These are phyloP conservation scores for Chrysocyon brachyurus DNA, from an alignment of 2,797 vertebrate genomes.

Conservation along the genomic window DNA sequence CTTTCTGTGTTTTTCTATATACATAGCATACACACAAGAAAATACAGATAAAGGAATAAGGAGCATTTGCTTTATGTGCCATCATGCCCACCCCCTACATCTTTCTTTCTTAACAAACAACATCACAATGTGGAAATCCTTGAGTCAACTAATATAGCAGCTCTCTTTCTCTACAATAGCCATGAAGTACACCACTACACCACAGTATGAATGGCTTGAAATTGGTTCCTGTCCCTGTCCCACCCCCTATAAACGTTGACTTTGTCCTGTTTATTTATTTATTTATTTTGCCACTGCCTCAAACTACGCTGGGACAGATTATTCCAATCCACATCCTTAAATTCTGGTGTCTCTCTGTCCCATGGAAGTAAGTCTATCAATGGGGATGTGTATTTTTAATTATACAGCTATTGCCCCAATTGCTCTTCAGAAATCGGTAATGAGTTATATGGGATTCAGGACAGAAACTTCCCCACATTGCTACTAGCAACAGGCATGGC, in stretches of 20 bases:
- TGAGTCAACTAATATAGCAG: not conserved
- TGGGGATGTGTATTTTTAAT: not conserved
- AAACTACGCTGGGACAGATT: not conserved
- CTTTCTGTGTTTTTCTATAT: not conserved
- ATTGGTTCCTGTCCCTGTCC: not conserved
- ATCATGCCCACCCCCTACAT: not conserved
- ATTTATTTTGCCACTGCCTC: not conserved
- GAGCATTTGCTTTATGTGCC: not conserved
- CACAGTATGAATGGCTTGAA: not conserved
- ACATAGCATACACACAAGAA: not conserved
- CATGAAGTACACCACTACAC: fast-evolving
- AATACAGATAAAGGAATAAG: not conserved
- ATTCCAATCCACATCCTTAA: not conserved
- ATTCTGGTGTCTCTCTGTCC: not conserved
- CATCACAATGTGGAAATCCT: not conserved
- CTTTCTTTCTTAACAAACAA: not conserved
- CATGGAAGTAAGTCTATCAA: not conserved
- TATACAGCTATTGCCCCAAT: not conserved
- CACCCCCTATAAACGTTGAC: no score
- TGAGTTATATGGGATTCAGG: not conserved
- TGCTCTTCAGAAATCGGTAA: not conserved
- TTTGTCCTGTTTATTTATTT: not conserved
- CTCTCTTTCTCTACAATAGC: not conserved
- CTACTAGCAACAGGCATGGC: not conserved
- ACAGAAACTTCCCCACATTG: not conserved